Base-by-base conservation (phyloP, 2,113 vertebrate genomes). In the Nothobranchius furzeri region DNA sequence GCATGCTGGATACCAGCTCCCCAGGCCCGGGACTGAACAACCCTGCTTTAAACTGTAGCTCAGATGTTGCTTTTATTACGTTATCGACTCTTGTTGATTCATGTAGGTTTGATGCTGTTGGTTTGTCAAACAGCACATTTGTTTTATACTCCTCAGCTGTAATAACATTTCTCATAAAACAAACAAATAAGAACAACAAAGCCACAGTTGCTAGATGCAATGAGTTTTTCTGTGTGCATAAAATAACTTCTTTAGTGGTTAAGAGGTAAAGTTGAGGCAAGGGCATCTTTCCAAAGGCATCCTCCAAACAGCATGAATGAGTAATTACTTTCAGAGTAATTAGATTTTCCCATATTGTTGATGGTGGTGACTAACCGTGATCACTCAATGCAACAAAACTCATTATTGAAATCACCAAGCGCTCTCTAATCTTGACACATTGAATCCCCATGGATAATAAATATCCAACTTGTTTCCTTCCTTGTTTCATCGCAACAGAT, bases 271-370 rank as follows among this genome's bases (percentile, higher is more conserved):
- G 51, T 50, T 12, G 13, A 78, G 17, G 54, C 40, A 76, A 79
- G 58, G 42, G 57, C 73, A 62, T 70, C 67, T 60, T 79, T 69
- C 63, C 75, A 81, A 76, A 72, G 60, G 67, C 77, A 70, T 78
- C 58, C 58, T 84, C 81, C 65, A 60, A 82, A 68, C 47, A 64
- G 60, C 50, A 54, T 0, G 11, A 72, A 75, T 76, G 49, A 79
- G 82, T 88, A 83, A 90, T 89, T 86, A 85, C 76, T 85, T 73
- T 83, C 63, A 74, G 78, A 85, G 83, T 92, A 87, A 89, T 90
- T 86, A 86, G 77, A 85, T 88, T 83, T 90, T 58, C 68, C 76
- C 81, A 67, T 70, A 78, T 84, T 88, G 85, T 84, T 87, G 86
- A 85, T 68, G 69, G 82, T 76, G 72, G 73, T 88, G 82, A 76